Evolutionary conservation across 2,113 vertebrate species (phyloP), one percentile per base, ranked within the genome.

Genomic region (Nymphicus hollandicus): DNA sequence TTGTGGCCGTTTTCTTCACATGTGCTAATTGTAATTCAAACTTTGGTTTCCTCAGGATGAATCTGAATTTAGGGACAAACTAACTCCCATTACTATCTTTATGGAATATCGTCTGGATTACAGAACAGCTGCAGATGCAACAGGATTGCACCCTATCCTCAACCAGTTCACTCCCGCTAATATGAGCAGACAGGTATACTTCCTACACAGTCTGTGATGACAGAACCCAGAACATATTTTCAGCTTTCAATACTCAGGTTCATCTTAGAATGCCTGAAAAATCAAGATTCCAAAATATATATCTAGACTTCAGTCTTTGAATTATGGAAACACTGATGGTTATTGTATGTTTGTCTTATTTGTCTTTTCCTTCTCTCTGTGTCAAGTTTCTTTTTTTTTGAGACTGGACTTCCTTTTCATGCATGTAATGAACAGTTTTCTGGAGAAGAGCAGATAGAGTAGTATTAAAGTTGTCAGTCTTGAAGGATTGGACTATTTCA

Each of bases 101-200:
- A 99, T 99, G 99, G 99, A 99, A 81, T 99, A 99, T 93, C 98
- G 95, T 12, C 96, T 99, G 97, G 98, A 99, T 98, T 98, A 98
- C 63, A 97, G 97, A 78, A 97, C 77, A 1, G 98, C 99, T 33
- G 98, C 98, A 3, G 99, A 99, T 91, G 41, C 70, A 3, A 99
- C 98, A 16, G 99, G 99, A 47, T 95, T 99, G 55, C 96, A 98
- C 89, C 99, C 99, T 50, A 98, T 99, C 92, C 96, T 99, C 39
- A 99, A 99, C 96, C 98, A 98, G 84, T 98, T 99, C 13, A 98
- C 98, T 12, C 99, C 99, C 2, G 98, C 99, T 73, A 99, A 99
- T 44, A 60, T 99, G 96, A 99, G 98, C 94, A 99, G 98, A 95
- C 99, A 99, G 99, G 99, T 99, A 97, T 22, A 8, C 13, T 25